A percentile compares a stretch with the other conserved stretches of the same genome.
Conservation (phyloP, 1,140 invertebrate species). For the Calephelis nemesis region DNA sequence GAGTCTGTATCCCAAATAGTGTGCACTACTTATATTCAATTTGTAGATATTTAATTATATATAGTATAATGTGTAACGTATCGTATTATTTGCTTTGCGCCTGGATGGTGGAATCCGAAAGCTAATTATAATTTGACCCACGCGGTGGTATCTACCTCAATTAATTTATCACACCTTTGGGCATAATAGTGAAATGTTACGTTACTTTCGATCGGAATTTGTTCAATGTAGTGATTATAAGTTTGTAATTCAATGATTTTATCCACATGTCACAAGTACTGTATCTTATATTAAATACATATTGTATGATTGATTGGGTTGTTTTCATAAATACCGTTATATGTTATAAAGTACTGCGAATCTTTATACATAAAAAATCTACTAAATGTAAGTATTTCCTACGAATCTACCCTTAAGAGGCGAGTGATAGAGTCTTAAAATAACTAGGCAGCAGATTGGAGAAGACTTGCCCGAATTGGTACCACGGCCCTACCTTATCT, state of each 20-base stretch:
- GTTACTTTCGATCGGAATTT: constrained; percentile 63
- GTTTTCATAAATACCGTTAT: constrained; percentile 51
- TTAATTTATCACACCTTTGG: constrained; percentile 77
- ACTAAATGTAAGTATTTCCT: too few species aligned
- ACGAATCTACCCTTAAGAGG: too few species aligned
- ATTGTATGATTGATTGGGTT: constrained; percentile 75
- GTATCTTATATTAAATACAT: constrained; percentile 79
- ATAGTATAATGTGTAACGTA: constrained; percentile 76
- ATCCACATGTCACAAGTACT: constrained; percentile 77
- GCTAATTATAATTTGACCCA: constrained; percentile 70
- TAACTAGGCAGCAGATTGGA: too few species aligned
- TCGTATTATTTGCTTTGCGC: constrained; percentile 68
- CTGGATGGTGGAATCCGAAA: constrained; percentile 58
- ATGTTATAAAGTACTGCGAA: too few species aligned
- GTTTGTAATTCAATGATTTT: constrained; percentile 67
- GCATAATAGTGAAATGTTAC: constrained; percentile 69
- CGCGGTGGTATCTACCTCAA: constrained; percentile 71
- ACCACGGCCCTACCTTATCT: too few species aligned
- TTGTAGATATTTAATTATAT: constrained; percentile 79
- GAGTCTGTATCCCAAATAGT: constrained; percentile 57
- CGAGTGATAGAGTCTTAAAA: too few species aligned
- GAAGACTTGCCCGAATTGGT: too few species aligned
- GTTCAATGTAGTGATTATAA: constrained; percentile 69
- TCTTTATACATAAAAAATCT: too few species aligned
- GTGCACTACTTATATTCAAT: constrained; percentile 74